Conservation (phyloP, 2,888 invertebrate species). For the Lepetodrilus schrolli region DNA sequence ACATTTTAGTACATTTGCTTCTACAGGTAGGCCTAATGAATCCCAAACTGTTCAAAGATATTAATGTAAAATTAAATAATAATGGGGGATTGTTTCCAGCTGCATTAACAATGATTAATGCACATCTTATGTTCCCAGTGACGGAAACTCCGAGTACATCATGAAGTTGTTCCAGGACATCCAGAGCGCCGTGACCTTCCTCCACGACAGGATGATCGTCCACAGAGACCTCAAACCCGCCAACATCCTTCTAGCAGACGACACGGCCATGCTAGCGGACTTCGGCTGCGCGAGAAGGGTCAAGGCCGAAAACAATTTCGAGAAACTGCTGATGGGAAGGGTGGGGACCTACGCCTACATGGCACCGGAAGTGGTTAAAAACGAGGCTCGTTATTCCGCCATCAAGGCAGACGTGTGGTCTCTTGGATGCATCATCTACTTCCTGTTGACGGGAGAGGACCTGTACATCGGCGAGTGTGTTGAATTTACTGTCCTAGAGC, state of each 20-base stretch:
- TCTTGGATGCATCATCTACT: slow-evolving; percentile 5
- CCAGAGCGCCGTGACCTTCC: not conserved
- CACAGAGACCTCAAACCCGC: slow-evolving; percentile 18
- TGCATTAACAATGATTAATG: not conserved
- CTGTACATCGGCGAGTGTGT: not conserved
- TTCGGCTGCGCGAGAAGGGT: not conserved
- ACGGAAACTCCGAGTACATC: not conserved
- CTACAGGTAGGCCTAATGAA: no score
- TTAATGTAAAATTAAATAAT: no score
- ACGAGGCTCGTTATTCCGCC: not conserved
- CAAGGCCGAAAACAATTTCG: not conserved
- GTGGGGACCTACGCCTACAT: not conserved
- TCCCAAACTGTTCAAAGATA: no score
- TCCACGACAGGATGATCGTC: slow-evolving; percentile 4
- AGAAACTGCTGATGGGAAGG: not conserved
- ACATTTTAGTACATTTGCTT: no score
- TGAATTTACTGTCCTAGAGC: not conserved
- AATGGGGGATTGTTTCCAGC: not conserved
- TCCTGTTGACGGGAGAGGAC: not conserved
- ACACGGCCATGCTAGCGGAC: not conserved
- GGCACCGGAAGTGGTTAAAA: not conserved
- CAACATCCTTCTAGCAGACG: not conserved
- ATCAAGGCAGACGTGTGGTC: slow-evolving; percentile 16
- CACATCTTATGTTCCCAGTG: not conserved
- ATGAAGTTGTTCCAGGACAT: not conserved